Percentiles rank a stretch among this genome's conserved stretches.
Evolutionary conservation across 2,888 invertebrate genomes (phyloP).

Genomic region (Meghimatium bilineatum): DNA sequence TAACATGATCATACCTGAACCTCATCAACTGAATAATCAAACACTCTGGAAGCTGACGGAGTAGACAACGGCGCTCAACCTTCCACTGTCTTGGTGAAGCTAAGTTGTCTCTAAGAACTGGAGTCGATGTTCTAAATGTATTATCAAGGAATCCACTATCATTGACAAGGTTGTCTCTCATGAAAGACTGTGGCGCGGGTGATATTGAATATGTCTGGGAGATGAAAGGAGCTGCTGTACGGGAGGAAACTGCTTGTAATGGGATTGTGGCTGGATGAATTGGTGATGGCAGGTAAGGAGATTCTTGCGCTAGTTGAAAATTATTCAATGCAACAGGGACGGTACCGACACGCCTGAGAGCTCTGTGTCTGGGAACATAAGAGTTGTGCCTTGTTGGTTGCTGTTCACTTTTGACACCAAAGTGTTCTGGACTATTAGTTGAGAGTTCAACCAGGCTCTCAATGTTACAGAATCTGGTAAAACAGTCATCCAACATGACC

Average conservation of each 20-base stretch:
- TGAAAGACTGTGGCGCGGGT: not conserved
- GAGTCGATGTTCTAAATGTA: constrained; percentile 72
- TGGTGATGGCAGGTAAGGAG: constrained; percentile 36
- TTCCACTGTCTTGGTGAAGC: constrained; percentile 53
- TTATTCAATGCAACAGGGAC: constrained; percentile 26
- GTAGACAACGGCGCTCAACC: constrained; percentile 69
- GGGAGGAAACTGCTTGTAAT: not conserved
- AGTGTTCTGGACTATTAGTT: not conserved
- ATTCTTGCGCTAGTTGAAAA: constrained; percentile 12
- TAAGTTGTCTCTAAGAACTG: constrained; percentile 51
- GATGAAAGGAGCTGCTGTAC: not conserved
- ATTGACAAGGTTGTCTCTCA: constrained; percentile 55
- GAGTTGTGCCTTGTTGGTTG: not conserved
- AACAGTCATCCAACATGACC: constrained; percentile 72
- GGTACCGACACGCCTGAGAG: not conserved
- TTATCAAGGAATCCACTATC: constrained; percentile 72
- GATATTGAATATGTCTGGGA: constrained; percentile 14
- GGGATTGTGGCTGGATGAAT: constrained; percentile 38
- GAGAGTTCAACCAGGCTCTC: constrained; percentile 63
- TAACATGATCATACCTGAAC: constrained; percentile 65
- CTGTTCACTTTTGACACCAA: not conserved
- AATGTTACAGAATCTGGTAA: constrained; percentile 71
- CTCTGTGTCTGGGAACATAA: not conserved
- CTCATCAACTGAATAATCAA: constrained; percentile 74
- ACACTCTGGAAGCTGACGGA: constrained; percentile 74